Percentiles rank a stretch among this genome's conserved stretches.
Evolutionary conservation across 2,888 invertebrate species (phyloP).

Genomic region (Cheilosia vulpina): DNA sequence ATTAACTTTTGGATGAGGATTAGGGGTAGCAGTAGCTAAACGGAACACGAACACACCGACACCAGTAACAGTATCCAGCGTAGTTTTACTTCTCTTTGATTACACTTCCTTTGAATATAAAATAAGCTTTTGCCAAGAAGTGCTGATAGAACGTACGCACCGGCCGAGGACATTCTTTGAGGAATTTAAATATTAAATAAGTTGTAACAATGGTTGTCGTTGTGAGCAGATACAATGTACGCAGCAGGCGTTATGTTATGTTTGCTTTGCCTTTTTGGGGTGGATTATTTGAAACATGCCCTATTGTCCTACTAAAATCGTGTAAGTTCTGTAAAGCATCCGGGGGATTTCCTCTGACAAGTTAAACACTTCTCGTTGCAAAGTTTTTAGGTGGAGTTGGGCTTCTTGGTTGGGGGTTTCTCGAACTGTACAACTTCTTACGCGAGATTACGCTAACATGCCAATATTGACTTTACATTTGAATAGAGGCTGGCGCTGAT

Average conservation of each 20-base stretch:
- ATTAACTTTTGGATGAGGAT: slow-evolving; percentile 75
- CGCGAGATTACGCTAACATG: slow-evolving; percentile 44
- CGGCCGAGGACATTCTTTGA: slow-evolving; percentile 45
- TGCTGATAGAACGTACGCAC: slow-evolving; percentile 41
- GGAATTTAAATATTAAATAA: slow-evolving; percentile 70
- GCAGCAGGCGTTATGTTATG: background rate
- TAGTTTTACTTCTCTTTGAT: slow-evolving; percentile 60
- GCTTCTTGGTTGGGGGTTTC: background rate
- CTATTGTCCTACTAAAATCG: slow-evolving; percentile 58
- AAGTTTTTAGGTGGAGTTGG: slow-evolving; percentile 39
- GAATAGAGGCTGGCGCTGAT: slow-evolving; percentile 19
- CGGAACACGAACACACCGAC: background rate
- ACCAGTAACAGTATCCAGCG: slow-evolving; percentile 15
- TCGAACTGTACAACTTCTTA: slow-evolving; percentile 41
- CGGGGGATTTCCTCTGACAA: slow-evolving; percentile 54
- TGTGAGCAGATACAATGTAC: slow-evolving; percentile 14
- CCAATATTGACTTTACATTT: slow-evolving; percentile 38
- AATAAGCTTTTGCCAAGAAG: slow-evolving; percentile 59
- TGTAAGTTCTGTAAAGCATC: slow-evolving; percentile 10
- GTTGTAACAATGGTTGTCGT: slow-evolving; percentile 58
- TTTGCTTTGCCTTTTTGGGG: slow-evolving; percentile 41
- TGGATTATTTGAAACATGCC: slow-evolving; percentile 54
- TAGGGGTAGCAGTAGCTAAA: slow-evolving; percentile 52
- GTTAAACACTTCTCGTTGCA: slow-evolving; percentile 38
- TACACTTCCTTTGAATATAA: slow-evolving; percentile 59